Conservation (phyloP, 2,797 vertebrate genomes). For the Semaprochilodus insignis region DNA sequence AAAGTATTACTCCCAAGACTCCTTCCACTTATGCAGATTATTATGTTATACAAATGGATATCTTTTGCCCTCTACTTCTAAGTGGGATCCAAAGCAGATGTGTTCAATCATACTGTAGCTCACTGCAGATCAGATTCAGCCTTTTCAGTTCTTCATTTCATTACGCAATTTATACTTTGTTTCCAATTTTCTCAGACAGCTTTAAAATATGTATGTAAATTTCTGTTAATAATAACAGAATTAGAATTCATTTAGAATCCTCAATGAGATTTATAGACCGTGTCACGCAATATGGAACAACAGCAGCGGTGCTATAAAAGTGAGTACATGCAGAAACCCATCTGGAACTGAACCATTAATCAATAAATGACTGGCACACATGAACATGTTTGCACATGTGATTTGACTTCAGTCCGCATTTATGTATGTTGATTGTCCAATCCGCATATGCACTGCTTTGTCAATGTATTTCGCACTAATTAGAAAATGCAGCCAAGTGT, state of each 20-base stretch:
- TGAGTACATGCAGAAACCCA: not conserved
- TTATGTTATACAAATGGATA: not conserved
- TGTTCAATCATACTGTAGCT: slow-evolving; percentile 26
- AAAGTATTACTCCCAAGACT: not conserved
- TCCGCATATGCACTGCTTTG: slow-evolving; percentile 17
- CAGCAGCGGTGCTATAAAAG: not conserved
- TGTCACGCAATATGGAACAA: not conserved
- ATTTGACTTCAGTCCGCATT: not conserved
- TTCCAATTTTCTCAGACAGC: not conserved
- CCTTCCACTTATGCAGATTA: not conserved
- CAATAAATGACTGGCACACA: not conserved
- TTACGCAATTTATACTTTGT: not conserved
- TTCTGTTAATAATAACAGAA: not conserved
- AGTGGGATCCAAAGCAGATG: slow-evolving; percentile 43
- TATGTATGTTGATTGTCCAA: slow-evolving; percentile 32
- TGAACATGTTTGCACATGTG: not conserved
- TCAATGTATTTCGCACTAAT: not conserved
- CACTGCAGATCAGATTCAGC: not conserved
- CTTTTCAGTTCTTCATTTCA: not conserved
- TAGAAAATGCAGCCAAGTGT: not conserved
- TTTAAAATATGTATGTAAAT: not conserved
- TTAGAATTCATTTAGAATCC: no score
- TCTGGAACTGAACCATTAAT: not conserved
- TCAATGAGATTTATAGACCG: not conserved
- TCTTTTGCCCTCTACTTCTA: slow-evolving; percentile 36